These are phyloP conservation scores for Drosophila persimilis DNA, from an alignment of 1,140 invertebrate species.

Conservation along the genomic window DNA sequence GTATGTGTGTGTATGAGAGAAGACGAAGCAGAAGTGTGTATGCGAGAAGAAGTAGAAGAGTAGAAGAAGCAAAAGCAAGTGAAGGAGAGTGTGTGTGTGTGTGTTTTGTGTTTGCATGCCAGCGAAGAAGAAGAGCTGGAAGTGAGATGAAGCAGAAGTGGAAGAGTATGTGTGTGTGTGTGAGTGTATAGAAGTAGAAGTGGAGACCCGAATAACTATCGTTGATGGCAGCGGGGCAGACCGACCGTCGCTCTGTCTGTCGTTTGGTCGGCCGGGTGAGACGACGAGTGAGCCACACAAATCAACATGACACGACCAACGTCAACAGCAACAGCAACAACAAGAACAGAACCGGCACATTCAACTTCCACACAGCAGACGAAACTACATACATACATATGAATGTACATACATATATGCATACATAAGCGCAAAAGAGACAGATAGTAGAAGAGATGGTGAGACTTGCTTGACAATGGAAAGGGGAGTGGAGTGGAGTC, in stretches of 20 bases:
- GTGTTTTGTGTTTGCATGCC: constrained; percentile 25
- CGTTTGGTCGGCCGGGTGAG: constrained; percentile 28
- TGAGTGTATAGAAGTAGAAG: constrained; percentile 20
- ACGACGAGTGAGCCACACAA: constrained; percentile 50
- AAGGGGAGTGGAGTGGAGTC: too few species aligned
- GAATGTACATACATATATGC: background rate
- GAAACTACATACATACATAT: constrained; percentile 28
- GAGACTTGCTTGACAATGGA: too few species aligned
- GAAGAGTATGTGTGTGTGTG: constrained; percentile 55
- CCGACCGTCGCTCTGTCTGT: constrained; percentile 13
- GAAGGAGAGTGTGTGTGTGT: constrained; percentile 36
- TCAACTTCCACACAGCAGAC: constrained; percentile 54
- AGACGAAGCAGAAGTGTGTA: constrained; percentile 56
- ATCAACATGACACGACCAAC: constrained; percentile 80
- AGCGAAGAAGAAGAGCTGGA: constrained; percentile 41
- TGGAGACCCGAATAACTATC: constrained; percentile 70
- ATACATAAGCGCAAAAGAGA: constrained; percentile 37
- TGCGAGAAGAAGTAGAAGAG: constrained; percentile 23
- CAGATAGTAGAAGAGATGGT: background rate
- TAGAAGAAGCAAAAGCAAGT: too few species aligned
- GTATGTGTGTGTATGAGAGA: constrained; percentile 41
- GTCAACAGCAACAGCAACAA: constrained; percentile 53
- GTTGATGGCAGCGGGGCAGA: constrained; percentile 23
- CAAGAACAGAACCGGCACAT: constrained; percentile 67
- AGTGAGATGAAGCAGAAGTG: constrained; percentile 58